Conservation (phyloP, 2,797 vertebrate genomes). For the Phoxinus dragarum region DNA sequence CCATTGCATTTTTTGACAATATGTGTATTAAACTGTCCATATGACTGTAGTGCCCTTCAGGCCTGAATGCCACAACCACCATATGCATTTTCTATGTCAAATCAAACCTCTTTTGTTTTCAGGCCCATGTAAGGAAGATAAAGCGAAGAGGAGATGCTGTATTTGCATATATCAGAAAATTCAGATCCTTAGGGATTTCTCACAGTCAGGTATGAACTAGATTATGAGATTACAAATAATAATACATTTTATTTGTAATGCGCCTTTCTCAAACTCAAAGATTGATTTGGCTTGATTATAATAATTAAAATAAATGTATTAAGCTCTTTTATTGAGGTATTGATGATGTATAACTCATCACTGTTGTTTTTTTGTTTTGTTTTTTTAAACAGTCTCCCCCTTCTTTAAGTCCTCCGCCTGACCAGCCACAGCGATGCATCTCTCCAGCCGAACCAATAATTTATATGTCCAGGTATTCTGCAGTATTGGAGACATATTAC, state of each 20-base stretch:
- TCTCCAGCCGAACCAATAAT: slow-evolving; percentile 9
- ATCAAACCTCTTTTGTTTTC: not conserved
- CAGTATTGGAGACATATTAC: not conserved
- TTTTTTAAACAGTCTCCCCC: slow-evolving; percentile 10
- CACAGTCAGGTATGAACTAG: slow-evolving; percentile 29
- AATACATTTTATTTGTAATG: no score
- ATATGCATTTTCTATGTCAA: not conserved
- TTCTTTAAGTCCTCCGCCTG: not conserved
- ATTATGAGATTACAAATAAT: not conserved
- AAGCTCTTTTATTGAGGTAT: not conserved
- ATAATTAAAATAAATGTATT: not conserved
- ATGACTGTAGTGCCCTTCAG: not conserved
- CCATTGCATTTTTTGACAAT: not conserved
- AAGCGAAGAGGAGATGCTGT: slow-evolving; percentile 68
- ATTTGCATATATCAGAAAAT: slow-evolving; percentile 55
- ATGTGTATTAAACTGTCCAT: not conserved
- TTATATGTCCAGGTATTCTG: slow-evolving; percentile 15
- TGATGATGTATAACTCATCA: not conserved
- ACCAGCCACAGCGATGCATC: slow-evolving; percentile 11
- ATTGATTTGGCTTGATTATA: not conserved
- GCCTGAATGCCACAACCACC: not conserved
- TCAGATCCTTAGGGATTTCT: slow-evolving; percentile 13
- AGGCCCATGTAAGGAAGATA: slow-evolving; percentile 69
- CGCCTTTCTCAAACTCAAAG: no score
- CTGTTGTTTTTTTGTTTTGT: not conserved